A percentile compares a stretch with the other conserved stretches of the same genome.
phyloP scores from a whole-genome alignment of 2,888 invertebrate species.

The Nomada fucata region DNA sequence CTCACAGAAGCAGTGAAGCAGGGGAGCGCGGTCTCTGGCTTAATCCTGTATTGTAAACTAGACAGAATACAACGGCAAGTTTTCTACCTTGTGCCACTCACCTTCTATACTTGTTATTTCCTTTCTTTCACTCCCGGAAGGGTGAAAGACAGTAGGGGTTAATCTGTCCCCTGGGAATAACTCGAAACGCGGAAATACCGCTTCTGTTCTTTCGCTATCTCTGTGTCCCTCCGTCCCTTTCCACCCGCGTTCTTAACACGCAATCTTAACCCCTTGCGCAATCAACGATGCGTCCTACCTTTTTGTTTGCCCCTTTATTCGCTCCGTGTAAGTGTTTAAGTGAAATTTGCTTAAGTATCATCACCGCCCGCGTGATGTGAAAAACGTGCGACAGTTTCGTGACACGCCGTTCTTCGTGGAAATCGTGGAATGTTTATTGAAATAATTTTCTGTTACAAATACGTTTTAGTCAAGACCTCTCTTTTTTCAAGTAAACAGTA shows the following conservation, averaged over 20 bases:
- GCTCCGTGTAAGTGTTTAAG: conserved; percentile 20
- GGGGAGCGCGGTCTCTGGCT: conserved; percentile 71
- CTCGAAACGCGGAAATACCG: conserved; percentile 80
- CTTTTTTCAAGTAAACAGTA: no score
- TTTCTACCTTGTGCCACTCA: conserved; percentile 74
- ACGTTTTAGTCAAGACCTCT: neutral
- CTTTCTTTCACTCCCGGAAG: conserved; percentile 58
- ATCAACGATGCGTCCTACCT: conserved; percentile 45
- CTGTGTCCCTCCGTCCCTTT: neutral
- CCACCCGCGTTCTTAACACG: conserved; percentile 51
- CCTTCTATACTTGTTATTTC: conserved; percentile 60
- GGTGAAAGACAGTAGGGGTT: conserved; percentile 73
- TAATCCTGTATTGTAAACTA: conserved; percentile 83
- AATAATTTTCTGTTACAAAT: neutral
- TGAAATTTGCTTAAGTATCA: conserved; percentile 32
- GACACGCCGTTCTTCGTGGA: neutral
- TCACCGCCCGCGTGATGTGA: neutral
- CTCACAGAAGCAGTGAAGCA: conserved; percentile 65
- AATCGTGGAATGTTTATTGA: neutral
- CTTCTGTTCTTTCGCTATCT: conserved; percentile 59
- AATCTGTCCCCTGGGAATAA: conserved; percentile 81
- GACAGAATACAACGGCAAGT: conserved; percentile 78
- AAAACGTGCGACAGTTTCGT: neutral
- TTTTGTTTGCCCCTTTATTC: conserved; percentile 39
- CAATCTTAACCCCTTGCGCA: conserved; percentile 57